Base-by-base conservation (phyloP, 2,888 invertebrate genomes). In the Macrophya annulata region DNA sequence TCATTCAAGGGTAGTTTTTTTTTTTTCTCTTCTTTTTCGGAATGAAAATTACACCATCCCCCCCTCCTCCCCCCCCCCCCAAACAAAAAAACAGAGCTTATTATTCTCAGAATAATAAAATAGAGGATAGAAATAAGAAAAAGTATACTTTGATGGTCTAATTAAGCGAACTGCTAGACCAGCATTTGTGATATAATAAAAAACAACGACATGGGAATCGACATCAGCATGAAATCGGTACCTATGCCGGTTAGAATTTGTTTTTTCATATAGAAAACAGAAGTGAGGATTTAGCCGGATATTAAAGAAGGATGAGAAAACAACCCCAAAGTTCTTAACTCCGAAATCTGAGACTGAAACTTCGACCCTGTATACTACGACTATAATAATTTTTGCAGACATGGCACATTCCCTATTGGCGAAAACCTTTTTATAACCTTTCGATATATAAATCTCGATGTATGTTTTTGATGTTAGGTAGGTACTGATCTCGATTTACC, bases 161-260 rank as follows among this genome's bases (percentile, higher is more conserved):
- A 62, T 62, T 62, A 4, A 62, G 9, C 25, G 21, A 21, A 25
- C n/a, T 25, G 10, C 62, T 9, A 74, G 21, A 21, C 8, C 43
- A 74, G 45, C 40, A 76, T 21, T 9, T 55, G n/a, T 17, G 51
- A 1, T n/a, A 17, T 4, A 43, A 43, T 4, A 43, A 55, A 51
- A 25, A 48, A 76, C 15, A 43, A 76, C 3, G 43, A 76, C n/a
- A 76, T 76, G 62, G 25, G 25, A 25, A 4, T 31, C 31, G 31
- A 31, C n/a, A 3, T 31, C 31, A 31, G 31, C n/a, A 3, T 31
- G 1, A 31, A 3, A 31, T 31, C 31, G 31, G 62, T n/a, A n/a
- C n/a, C n/a, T n/a, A n/a, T n/a, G n/a, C n/a, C 62, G 25, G 62
- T 62, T 25, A 10, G 62, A 62, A 62, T 62, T 62, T 62, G 62